phyloP scores from a whole-genome alignment of 2,797 vertebrate genomes.

The Peromyscus attwateri region DNA sequence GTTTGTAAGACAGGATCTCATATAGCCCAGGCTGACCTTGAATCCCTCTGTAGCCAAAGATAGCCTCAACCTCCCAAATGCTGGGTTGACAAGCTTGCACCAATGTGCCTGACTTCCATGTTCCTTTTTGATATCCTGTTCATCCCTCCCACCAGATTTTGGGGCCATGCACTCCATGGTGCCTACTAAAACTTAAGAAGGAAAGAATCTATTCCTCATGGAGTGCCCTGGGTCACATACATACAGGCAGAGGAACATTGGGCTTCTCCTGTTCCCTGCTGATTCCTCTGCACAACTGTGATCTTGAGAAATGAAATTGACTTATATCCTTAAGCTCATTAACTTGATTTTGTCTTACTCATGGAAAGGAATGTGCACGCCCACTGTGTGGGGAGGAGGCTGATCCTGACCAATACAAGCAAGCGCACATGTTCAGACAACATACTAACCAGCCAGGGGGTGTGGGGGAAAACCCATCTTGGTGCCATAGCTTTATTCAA shows the following conservation, averaged over 20 bases:
- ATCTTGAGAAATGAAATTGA: constrained; percentile 77
- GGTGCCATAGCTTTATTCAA: not conserved
- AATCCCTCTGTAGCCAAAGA: not conserved
- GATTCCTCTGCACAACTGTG: not conserved
- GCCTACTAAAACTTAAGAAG: not conserved
- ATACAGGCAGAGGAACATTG: not conserved
- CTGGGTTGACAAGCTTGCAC: not conserved
- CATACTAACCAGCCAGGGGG: not conserved
- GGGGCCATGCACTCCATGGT: not conserved
- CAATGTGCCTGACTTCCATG: no score
- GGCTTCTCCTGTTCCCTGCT: not conserved
- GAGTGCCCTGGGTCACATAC: not conserved
- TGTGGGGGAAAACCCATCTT: not conserved
- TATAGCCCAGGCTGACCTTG: not conserved
- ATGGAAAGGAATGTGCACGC: constrained; percentile 8
- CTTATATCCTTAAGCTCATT: constrained; percentile 61
- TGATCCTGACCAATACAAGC: not conserved
- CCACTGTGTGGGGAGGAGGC: constrained; percentile 48
- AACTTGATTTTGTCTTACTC: constrained; percentile 58
- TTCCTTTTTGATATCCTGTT: not conserved
- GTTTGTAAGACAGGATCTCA: not conserved
- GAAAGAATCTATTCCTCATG: not conserved
- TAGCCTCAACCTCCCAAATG: not conserved
- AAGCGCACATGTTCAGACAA: accelerated
- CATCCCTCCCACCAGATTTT: no score